Evolutionary conservation across 2,797 vertebrate genomes (phyloP).

Genomic region (Hippopotamyrus pictus): DNA sequence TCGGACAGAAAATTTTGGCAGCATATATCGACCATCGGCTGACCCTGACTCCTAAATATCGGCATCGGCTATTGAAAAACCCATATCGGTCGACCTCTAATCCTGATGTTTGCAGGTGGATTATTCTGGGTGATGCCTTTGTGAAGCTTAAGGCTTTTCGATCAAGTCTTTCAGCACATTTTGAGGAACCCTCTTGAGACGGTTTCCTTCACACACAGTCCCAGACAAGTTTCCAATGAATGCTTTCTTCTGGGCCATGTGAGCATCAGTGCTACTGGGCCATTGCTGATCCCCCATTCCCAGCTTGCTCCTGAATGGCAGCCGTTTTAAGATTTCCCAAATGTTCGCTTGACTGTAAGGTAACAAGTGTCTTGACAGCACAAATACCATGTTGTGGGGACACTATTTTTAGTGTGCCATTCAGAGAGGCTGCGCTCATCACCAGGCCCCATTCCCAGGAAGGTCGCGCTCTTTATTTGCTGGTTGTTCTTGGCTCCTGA

Average conservation of each 20-base stretch:
- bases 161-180: not conserved
- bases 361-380: constrained; percentile 56
- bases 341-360: constrained; percentile 45
- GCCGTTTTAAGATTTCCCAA: constrained; percentile 13
- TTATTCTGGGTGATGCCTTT: not conserved
- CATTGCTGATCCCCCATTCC: not conserved
- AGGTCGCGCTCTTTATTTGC: not conserved
- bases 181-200: not conserved
- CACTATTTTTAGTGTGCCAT: constrained; percentile 66
- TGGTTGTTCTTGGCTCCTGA: not conserved
- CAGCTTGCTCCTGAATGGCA: not conserved
- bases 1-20: too few species aligned
- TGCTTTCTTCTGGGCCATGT: not conserved
- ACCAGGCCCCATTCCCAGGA: constrained; percentile 62
- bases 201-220: not conserved
- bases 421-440: constrained; percentile 61
- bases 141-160: not conserved
- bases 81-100: not conserved
- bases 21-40: too few species aligned
- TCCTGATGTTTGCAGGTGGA: not conserved
- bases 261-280: not conserved
- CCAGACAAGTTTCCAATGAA: not conserved
- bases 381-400: constrained; percentile 53
- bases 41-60: too few species aligned
- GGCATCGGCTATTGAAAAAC: too few species aligned